Evolutionary conservation across 2,113 vertebrate genomes (phyloP).

Genomic region (Peromyscus polionotus): DNA sequence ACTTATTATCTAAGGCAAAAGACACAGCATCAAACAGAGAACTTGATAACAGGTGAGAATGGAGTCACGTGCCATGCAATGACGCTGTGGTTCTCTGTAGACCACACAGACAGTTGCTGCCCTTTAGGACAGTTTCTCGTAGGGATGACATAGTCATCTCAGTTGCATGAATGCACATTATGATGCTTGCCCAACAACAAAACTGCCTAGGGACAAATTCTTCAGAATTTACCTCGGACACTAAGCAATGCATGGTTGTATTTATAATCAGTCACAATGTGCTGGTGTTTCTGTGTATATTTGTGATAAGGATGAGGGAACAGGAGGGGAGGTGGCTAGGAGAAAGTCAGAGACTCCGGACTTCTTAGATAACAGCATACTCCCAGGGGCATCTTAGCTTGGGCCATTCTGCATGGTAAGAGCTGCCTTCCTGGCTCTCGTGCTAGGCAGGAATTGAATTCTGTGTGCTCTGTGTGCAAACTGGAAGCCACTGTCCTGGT

Average conservation of each 20-base stretch:
- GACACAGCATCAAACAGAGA: neutral
- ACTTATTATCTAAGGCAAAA: neutral
- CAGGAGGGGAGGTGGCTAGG: neutral
- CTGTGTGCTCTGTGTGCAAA: neutral
- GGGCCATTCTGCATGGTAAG: neutral
- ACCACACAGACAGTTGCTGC: no score
- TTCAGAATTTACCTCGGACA: neutral
- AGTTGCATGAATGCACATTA: neutral
- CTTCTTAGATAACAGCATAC: neutral
- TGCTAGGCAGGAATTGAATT: neutral
- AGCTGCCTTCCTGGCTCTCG: neutral
- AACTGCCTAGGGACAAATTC: neutral
- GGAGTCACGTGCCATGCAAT: neutral
- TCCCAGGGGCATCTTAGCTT: neutral
- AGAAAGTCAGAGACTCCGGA: neutral
- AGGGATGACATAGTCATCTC: neutral
- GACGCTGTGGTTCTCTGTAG: neutral
- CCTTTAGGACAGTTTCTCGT: neutral
- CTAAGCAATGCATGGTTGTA: neutral
- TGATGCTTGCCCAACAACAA: neutral
- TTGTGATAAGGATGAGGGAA: neutral
- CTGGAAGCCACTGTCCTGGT: neutral
- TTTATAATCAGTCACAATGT: neutral
- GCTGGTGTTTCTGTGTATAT: neutral
- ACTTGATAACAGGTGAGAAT: neutral